These are phyloP conservation scores for Dermatemys mawii DNA, from an alignment of 2,113 vertebrate genomes.

Conservation along the genomic window DNA sequence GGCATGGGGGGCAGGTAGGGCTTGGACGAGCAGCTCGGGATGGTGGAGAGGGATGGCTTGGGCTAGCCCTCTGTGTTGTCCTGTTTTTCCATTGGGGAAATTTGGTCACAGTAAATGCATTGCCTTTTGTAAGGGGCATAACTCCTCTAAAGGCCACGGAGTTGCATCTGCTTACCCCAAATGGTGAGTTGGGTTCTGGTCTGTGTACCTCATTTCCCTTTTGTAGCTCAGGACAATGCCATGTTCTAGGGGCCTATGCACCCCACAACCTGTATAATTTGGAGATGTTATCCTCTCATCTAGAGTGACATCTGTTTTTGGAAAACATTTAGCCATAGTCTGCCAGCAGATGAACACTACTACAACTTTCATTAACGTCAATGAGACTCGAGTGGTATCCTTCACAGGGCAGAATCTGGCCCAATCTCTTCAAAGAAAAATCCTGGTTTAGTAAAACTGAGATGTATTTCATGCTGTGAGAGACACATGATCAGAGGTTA, in stretches of 20 bases:
- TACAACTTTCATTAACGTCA: neutral
- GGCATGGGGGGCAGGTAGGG: too few relatives aligned
- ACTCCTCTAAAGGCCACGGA: neutral
- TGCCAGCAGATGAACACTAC: neutral
- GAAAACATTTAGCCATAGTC: neutral
- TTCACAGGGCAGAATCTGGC: neutral
- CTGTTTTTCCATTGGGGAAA: too few relatives aligned
- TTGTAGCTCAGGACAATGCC: neutral
- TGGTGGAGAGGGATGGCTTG: fast-evolving
- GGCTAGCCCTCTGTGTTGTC: too few relatives aligned
- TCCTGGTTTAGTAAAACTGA: neutral
- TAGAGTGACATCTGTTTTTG: neutral
- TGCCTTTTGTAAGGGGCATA: neutral
- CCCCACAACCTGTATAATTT: neutral
- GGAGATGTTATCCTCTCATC: neutral
- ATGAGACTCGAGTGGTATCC: neutral
- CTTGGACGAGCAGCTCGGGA: too few relatives aligned
- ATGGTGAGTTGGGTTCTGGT: neutral
- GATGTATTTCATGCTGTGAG: neutral
- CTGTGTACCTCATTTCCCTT: neutral
- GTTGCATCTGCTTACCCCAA: neutral
- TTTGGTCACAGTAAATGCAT: neutral
- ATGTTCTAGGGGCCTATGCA: neutral
- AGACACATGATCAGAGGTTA: neutral
- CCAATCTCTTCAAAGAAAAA: neutral